Base-by-base conservation (phyloP, 2,113 vertebrate species). In the mouse (Mus musculus) region DNA sequence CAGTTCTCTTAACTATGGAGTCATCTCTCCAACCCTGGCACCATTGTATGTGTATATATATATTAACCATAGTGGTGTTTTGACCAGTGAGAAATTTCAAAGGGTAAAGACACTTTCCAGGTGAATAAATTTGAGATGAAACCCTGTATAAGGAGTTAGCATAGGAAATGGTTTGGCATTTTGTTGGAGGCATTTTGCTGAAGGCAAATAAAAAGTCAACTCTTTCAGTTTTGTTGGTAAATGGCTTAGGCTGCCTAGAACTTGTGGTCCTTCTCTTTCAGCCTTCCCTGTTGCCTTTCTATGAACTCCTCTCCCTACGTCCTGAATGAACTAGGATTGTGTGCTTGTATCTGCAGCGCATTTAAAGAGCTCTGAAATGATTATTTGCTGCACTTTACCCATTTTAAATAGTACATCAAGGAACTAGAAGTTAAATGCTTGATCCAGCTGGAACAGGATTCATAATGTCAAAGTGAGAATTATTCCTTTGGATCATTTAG, bases 161-260 rank as follows among this genome's bases (percentile, higher is more conserved):
- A 65, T 42, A 30, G 13, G 56, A 33, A 92, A 13, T 89, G 8
- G 3, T 1, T 75, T 90, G 26, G 5, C 39, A 39, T 63, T 56
- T 95, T 97, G 12, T 67, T 77, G 87, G 65, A 95, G 75, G n/a
- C 49, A 39, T 73, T 93, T 82, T 46, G 76, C 4, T 63, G 39
- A 78, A 97, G 30, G 30, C 30, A 91, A 94, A 78, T 56, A 89
- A n/a, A 33, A 49, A 65, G 59, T 46, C 7, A 63, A 9, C 24
- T 0, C 24, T 42, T 84, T 63, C 3, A 30, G 30, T 46, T 16
- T 82, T 82, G 6, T 56, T 81, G 78, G 33, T 81, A 81, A 82
- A 14, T 59, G 20, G 20, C 12, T 59, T 3, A 59, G 36, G 5
- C 22, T 39, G 56, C 36, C 14, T 42, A 30, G n/a, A 63, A 39